Percentiles rank a stretch among this genome's conserved stretches.
Evolutionary conservation across 2,113 vertebrate genomes (phyloP).

Genomic region (Oreochromis niloticus): DNA sequence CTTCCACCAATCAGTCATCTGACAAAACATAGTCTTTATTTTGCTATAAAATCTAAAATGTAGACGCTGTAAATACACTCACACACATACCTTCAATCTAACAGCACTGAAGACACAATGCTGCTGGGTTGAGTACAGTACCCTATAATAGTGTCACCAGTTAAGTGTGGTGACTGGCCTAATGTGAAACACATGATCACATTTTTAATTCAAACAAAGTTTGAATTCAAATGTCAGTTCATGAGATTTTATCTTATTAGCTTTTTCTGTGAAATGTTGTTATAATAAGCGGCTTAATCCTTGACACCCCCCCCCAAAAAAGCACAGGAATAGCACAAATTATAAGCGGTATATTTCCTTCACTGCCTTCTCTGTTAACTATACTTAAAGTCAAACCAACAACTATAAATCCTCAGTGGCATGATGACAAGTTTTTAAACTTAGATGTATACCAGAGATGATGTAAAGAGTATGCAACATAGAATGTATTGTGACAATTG

Average conservation of each 20-base stretch:
- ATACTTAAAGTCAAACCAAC: background rate
- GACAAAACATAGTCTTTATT: background rate
- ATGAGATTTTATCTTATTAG: background rate
- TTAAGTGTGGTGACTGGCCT: background rate
- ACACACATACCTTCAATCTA: background rate
- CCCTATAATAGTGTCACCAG: background rate
- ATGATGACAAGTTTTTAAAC: background rate
- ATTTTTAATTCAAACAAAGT: background rate
- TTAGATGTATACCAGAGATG: background rate
- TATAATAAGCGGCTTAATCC: background rate
- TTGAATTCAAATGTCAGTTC: background rate
- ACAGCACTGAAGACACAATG: background rate
- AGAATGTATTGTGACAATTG: background rate
- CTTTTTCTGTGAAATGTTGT: background rate
- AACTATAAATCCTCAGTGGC: background rate
- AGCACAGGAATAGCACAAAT: background rate
- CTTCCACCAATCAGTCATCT: background rate
- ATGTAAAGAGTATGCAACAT: background rate
- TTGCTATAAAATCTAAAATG: background rate
- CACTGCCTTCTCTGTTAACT: background rate
- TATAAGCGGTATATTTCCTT: background rate
- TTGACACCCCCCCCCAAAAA: background rate
- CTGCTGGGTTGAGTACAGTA: background rate
- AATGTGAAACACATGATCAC: background rate
- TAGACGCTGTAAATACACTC: background rate